phyloP scores from a whole-genome alignment of 2,113 vertebrate genomes.

The Reinhardtius hippoglossoides region DNA sequence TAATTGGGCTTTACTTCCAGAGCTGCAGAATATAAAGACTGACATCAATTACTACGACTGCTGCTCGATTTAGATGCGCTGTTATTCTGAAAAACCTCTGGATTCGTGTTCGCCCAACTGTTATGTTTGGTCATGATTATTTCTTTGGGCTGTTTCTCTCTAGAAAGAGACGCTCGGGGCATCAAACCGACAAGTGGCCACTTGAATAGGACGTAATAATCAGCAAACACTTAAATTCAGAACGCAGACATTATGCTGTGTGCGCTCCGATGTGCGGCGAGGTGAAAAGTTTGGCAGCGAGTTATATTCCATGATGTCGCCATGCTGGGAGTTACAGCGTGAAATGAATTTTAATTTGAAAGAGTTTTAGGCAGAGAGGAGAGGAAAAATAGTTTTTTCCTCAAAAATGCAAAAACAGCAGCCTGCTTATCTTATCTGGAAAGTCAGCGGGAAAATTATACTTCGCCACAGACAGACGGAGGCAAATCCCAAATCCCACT shows the following conservation, averaged over 20 bases:
- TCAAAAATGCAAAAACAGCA: background rate
- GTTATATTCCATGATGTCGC: slow-evolving; percentile 45
- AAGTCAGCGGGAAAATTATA: slow-evolving; percentile 37
- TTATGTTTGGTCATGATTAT: slow-evolving; percentile 61
- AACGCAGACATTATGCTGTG: slow-evolving; percentile 29
- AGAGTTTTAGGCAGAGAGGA: slow-evolving; percentile 31
- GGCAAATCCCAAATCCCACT: slow-evolving; percentile 29
- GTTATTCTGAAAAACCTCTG: slow-evolving; percentile 49
- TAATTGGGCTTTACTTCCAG: slow-evolving; percentile 34
- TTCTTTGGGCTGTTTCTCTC: slow-evolving; percentile 41
- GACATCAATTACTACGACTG: slow-evolving; percentile 31
- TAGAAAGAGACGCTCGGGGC: slow-evolving; percentile 25
- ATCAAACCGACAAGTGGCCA: slow-evolving; percentile 64
- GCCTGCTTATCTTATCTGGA: slow-evolving; percentile 48
- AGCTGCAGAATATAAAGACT: slow-evolving; percentile 23
- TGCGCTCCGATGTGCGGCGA: slow-evolving; percentile 34
- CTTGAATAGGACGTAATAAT: slow-evolving; percentile 57
- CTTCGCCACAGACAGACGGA: slow-evolving; percentile 21
- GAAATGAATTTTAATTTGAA: slow-evolving; percentile 46
- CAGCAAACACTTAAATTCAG: slow-evolving; percentile 45
- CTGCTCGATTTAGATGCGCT: slow-evolving; percentile 43
- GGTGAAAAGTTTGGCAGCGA: slow-evolving; percentile 46
- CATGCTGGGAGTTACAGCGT: slow-evolving; percentile 21
- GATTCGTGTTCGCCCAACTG: slow-evolving; percentile 52
- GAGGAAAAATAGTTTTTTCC: background rate